These are phyloP conservation scores for Paradoxurus hermaphroditus DNA, from an alignment of 2,113 vertebrate genomes.

Conservation along the genomic window DNA sequence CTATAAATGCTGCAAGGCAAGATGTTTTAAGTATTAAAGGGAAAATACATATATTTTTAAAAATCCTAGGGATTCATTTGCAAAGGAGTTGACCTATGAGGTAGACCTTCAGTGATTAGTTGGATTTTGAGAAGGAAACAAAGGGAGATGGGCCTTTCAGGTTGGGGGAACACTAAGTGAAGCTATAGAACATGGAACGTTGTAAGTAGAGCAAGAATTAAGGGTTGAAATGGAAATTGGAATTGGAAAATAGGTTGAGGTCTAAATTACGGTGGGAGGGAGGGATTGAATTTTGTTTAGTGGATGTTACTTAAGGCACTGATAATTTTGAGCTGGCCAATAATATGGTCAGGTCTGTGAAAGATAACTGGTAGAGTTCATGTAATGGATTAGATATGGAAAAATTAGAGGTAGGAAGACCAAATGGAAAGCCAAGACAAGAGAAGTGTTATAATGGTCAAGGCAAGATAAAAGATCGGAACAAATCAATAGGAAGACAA, in stretches of 20 bases:
- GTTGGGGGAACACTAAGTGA: background rate
- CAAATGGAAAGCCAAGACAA: background rate
- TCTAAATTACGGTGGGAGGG: background rate
- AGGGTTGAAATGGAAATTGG: background rate
- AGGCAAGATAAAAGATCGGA: background rate
- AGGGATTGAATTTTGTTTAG: slow-evolving; percentile 8
- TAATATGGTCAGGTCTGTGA: background rate
- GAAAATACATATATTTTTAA: background rate
- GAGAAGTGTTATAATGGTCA: background rate
- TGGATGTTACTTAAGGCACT: background rate
- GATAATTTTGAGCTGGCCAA: background rate
- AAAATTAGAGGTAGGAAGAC: background rate
- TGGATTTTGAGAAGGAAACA: background rate
- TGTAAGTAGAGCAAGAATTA: background rate
- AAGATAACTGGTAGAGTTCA: background rate
- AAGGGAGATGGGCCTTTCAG: background rate
- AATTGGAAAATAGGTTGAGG: background rate
- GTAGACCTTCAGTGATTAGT: background rate
- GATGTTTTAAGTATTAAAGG: background rate
- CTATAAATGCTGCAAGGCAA: background rate
- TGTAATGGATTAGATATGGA: background rate
- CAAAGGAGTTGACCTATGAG: background rate
- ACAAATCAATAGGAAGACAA: background rate
- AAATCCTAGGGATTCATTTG: background rate
- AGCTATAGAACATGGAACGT: background rate